Evolutionary conservation across 2,888 invertebrate genomes (phyloP), one percentile per base, ranked within the genome.

Genomic region (Plebejus melissa): DNA sequence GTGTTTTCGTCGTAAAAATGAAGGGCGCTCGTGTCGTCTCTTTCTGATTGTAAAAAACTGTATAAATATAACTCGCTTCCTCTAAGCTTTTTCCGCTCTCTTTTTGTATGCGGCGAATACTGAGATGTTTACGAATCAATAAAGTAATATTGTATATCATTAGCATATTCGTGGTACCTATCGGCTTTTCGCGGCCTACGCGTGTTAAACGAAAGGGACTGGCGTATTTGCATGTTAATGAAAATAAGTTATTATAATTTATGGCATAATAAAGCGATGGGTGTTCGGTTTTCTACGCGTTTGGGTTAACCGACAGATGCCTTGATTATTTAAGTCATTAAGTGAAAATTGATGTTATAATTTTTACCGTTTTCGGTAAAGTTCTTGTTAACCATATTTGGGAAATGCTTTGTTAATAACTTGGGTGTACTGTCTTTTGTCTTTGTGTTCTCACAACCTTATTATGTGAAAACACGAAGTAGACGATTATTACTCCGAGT

Each of bases 231-330:
- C 65, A 65, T 65, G 36, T 16, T 65, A 65, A 65, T 65, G 65
- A 65, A 65, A 36, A 65, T 65, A 32, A 32, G 32, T 36, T 13
- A 32, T 65, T 65, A 36, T 65, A 32, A 65, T 65, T 65, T 65
- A 71, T 71, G 46, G 46, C 71, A 50, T 71, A 71, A 71, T 46
- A 41, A 71, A 46, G 28, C 71, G 71, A 71, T 41, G n/a, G 22
- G 71, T 71, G 46, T 41, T 71, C 13, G 32, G 32, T 41, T 41
- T 71, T n/a, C 13, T 65, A 65, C 65, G 13, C 28, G 9, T 38
- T 65, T 65, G 32, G 32, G 32, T 65, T 65, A 65, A 36, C 65
- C 13, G 65, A 36, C 65, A 65, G 28, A 58, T 58, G 60, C 28
- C 4, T 60, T 28, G 60, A 11, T 28, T 60, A 65, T 65, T 65